phyloP scores from a whole-genome alignment of 2,113 vertebrate genomes.

The sheep (Ovis aries) region ARS-UI_Ramb_v3.0 NC_056054.1:145868001-145868500 shows the following conservation, averaged over 20 bases:
- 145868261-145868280: background rate
- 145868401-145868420: background rate
- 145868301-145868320: background rate
- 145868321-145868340: background rate
- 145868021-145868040: background rate
- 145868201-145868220: background rate
- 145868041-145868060: background rate
- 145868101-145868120: background rate
- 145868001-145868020: background rate
- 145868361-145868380: background rate
- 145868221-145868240: background rate
- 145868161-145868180: background rate
- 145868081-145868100: background rate
- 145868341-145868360: background rate
- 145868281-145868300: background rate
- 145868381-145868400: background rate
- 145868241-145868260: background rate
- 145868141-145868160: background rate
- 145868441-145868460: background rate
- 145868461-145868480: background rate
- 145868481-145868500: background rate
- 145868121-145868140: background rate
- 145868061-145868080: background rate
- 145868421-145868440: background rate
- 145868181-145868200: background rate